A percentile compares a stretch with the other conserved stretches of the same genome.
These are phyloP conservation scores for Sphecodes monilicornis DNA, from an alignment of 2,888 invertebrate species.

Conservation along the genomic window DNA sequence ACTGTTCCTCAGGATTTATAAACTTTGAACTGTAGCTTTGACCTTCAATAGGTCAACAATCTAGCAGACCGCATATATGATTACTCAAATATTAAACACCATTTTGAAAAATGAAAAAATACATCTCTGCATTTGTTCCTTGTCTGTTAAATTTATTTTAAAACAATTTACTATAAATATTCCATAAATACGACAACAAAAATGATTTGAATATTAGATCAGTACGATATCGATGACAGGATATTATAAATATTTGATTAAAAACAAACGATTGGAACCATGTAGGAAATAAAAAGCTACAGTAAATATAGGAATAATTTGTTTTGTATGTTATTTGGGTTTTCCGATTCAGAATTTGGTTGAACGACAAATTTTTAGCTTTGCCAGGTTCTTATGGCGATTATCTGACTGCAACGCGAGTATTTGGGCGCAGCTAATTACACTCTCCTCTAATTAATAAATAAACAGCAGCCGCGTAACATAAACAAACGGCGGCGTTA, in stretches of 20 bases:
- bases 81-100: not conserved
- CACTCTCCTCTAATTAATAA: not conserved
- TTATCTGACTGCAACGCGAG: not conserved
- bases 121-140: not conserved
- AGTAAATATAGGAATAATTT: not conserved
- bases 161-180: not conserved
- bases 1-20: too few species aligned
- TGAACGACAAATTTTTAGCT: not conserved
- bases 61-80: not conserved
- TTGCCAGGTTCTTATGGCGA: not conserved
- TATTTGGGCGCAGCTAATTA: not conserved
- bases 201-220: not conserved
- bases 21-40: not conserved
- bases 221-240: too few species aligned
- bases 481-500: not conserved
- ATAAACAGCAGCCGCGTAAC: not conserved
- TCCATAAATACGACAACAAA: not conserved
- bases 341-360: not conserved
- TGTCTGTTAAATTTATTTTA: not conserved
- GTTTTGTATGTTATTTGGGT: not conserved
- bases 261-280: not conserved
- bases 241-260: not conserved
- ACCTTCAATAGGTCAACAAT: not conserved
- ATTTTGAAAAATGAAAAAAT: not conserved
- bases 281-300: not conserved